Percentiles rank a stretch among this genome's conserved stretches.
These are phyloP conservation scores for Coregonus ussuriensis DNA, from an alignment of 2,797 vertebrate species.

Conservation along the genomic window DNA sequence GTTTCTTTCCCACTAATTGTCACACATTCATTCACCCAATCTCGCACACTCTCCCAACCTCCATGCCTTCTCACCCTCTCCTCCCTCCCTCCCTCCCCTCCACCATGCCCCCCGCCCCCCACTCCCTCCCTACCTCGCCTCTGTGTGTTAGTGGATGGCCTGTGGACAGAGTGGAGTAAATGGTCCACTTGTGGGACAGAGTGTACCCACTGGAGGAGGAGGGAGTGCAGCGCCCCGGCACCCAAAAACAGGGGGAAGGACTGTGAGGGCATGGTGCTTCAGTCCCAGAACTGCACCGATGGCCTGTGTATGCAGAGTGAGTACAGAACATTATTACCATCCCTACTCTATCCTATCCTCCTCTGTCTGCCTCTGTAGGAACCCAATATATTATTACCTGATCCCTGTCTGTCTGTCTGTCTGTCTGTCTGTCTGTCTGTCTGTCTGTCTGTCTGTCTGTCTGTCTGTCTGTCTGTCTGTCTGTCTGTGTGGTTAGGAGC, in stretches of 20 bases:
- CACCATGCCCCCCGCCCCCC: conserved; percentile 16
- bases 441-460: conserved; percentile 4
- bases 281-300: conserved; percentile 98
- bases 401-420: background rate
- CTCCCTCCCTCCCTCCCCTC: conserved; percentile 27
- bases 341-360: conserved; percentile 8
- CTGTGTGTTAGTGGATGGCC: conserved; percentile 90
- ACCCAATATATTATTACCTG: too few species aligned
- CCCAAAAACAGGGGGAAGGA: conserved; percentile 97
- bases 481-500: too few species aligned
- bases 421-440: background rate
- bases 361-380: conserved; percentile 37
- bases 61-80: conserved; percentile 20
- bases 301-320: conserved; percentile 99
- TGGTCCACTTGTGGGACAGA: conserved; percentile 98
- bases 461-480: background rate
- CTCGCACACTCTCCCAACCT: background rate
- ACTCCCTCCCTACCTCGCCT: conserved; percentile 43
- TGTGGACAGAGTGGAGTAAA: conserved; percentile 98
- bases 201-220: conserved; percentile 96
- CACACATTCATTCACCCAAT: conserved; percentile 34
- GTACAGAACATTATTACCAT: conserved; percentile 59
- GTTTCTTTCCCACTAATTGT: conserved; percentile 42
- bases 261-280: conserved; percentile 92
- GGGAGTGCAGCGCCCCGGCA: conserved; percentile 88